These are phyloP conservation scores for Musca domestica DNA, from an alignment of 1,140 invertebrate species.

Conservation along the genomic window DNA sequence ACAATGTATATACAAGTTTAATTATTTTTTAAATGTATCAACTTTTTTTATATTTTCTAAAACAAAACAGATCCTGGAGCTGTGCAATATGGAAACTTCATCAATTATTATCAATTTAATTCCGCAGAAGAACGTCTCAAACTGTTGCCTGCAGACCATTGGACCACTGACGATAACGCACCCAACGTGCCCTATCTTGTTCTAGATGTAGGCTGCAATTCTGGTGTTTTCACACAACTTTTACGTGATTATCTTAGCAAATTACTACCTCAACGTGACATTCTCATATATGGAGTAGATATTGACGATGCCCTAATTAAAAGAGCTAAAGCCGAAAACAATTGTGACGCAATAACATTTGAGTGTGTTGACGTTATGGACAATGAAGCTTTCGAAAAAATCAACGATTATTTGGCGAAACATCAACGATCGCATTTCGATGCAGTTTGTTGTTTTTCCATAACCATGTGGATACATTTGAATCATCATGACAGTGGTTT, in stretches of 20 bases:
- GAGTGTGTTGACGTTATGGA: conserved; percentile 64
- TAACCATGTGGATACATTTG: conserved; percentile 86
- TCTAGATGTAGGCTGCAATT: conserved; percentile 79
- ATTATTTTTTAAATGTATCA: too few species aligned
- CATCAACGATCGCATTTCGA: conserved; percentile 62
- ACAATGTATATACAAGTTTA: too few species aligned
- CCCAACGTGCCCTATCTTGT: conserved; percentile 55
- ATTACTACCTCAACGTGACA: conserved; percentile 43
- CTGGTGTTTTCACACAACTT: conserved; percentile 67
- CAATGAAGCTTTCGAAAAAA: conserved; percentile 43
- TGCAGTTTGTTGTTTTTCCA: conserved; percentile 74
- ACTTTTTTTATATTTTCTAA: too few species aligned
- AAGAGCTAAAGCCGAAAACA: conserved; percentile 61
- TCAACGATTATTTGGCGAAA: conserved; percentile 55
- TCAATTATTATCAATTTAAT: conserved; percentile 83
- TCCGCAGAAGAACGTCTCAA: conserved; percentile 64
- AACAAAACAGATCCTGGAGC: conserved; percentile 73
- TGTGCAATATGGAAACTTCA: conserved; percentile 76
- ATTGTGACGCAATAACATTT: conserved; percentile 57
- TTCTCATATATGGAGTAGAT: conserved; percentile 69
- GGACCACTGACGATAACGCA: conserved; percentile 41
- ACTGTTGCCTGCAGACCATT: conserved; percentile 63
- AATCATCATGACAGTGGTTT: conserved; percentile 75
- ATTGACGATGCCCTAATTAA: conserved; percentile 70
- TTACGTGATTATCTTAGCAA: conserved; percentile 46